phyloP scores from a whole-genome alignment of 64 coral and sea anemone genomes.

The Pachyseris speciosa region DNA sequence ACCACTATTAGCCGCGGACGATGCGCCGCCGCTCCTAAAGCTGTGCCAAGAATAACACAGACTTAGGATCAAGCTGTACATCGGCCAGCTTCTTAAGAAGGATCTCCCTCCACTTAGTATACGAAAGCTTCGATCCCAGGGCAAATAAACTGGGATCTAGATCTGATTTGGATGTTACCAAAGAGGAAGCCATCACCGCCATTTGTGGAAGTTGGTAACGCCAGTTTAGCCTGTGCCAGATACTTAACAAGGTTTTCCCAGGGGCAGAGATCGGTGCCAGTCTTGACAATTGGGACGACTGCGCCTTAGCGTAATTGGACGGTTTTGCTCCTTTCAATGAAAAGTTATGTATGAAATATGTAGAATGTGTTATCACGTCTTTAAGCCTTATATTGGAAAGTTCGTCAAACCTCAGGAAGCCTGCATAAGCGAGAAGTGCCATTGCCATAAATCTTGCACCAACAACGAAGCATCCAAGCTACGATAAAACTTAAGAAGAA shows the following conservation, averaged over 20 bases:
- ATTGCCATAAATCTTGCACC: constrained; percentile 20
- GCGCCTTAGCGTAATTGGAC: too few relatives aligned
- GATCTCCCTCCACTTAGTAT: background rate
- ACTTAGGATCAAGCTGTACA: background rate
- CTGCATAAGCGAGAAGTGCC: background rate
- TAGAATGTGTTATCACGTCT: background rate
- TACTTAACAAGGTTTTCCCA: constrained; percentile 26
- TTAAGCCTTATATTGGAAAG: constrained; percentile 31
- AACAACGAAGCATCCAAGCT: background rate
- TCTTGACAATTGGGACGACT: constrained; percentile 34
- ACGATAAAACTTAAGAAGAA: constrained; percentile 22
- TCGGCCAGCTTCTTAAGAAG: background rate
- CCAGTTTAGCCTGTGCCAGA: background rate
- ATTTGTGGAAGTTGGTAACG: background rate
- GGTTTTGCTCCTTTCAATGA: too few relatives aligned
- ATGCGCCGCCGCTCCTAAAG: constrained; percentile 47
- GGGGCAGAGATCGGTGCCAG: constrained; percentile 18
- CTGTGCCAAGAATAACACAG: constrained; percentile 36
- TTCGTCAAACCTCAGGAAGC: constrained; percentile 9
- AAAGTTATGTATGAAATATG: constrained; percentile 52
- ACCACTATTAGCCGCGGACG: constrained; percentile 39
- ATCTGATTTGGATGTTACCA: background rate
- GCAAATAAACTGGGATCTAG: background rate
- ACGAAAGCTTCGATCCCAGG: background rate
- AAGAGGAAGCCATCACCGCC: constrained; percentile 3